Conservation (phyloP, 2,888 invertebrate species). For the Drosophila seclusa region DNA sequence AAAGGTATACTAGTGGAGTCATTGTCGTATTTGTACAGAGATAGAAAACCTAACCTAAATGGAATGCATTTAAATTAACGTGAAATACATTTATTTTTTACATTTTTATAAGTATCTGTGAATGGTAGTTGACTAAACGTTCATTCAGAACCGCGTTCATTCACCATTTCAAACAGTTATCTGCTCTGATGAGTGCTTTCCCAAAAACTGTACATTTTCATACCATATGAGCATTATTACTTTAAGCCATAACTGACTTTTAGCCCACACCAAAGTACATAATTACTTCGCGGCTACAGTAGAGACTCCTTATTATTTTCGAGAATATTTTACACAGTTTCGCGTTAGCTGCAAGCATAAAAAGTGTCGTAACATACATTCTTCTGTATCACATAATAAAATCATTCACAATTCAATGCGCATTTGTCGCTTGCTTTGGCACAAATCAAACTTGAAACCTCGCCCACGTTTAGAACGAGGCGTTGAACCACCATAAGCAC, state of each 20-base stretch:
- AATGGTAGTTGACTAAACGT: neutral
- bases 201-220: constrained; percentile 11
- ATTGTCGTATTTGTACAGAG: neutral
- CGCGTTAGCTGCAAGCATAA: constrained; percentile 1
- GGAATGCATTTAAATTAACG: neutral
- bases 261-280: constrained; percentile 44
- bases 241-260: constrained; percentile 8
- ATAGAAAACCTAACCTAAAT: no score
- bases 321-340: constrained; percentile 5
- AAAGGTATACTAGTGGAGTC: neutral
- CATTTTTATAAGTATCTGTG: neutral
- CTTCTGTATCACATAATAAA: constrained; percentile 42
- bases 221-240: constrained; percentile 14
- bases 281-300: constrained; percentile 8
- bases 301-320: constrained; percentile 9
- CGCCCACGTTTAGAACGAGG: constrained; percentile 77
- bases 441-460: constrained; percentile 74
- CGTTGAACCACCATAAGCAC: constrained; percentile 64
- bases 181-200: constrained; percentile 17
- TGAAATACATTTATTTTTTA: neutral
- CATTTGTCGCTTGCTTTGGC: constrained; percentile 63
- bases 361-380: constrained; percentile 38
- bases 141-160: constrained; percentile 2
- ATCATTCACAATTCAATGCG: constrained; percentile 70
- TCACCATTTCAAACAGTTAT: constrained; percentile 5